These are phyloP conservation scores for Stylophora pistillata DNA, from an alignment of 64 coral and sea anemone species.

Conservation along the genomic window DNA sequence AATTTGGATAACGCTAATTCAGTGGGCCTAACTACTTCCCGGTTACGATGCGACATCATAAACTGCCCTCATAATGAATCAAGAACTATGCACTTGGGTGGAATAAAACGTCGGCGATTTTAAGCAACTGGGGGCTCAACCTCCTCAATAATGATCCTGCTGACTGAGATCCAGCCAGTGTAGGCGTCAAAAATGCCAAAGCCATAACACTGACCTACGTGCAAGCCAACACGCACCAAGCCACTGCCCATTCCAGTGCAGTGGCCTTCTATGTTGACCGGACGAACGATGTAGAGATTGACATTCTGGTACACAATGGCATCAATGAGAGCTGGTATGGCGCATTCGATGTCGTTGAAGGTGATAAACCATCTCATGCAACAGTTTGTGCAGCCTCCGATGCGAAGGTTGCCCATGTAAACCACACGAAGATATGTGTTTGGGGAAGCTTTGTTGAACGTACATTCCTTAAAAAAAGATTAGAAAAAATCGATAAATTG, in stretches of 20 bases:
- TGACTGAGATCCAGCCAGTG: background rate
- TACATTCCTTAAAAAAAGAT: too few species aligned
- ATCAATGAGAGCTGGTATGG: conserved; percentile 32
- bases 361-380: conserved; percentile 56
- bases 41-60: too few species aligned
- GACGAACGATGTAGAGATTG: background rate
- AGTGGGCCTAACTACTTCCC: too few species aligned
- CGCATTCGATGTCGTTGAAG: conserved; percentile 40
- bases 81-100: too few species aligned
- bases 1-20: too few species aligned
- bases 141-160: background rate
- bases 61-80: too few species aligned
- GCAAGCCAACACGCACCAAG: background rate
- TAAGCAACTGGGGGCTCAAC: background rate
- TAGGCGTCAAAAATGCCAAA: background rate
- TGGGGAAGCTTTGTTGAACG: too few species aligned
- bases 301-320: conserved; percentile 6
- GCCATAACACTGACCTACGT: background rate
- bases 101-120: too few species aligned
- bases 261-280: background rate
- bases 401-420: conserved; percentile 42
- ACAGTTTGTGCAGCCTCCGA: background rate
- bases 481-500: too few species aligned
- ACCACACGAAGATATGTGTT: conserved; percentile 13
- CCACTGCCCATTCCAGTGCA: background rate